Conservation (phyloP, 1,140 invertebrate genomes). For the Lethrus apterus region DNA sequence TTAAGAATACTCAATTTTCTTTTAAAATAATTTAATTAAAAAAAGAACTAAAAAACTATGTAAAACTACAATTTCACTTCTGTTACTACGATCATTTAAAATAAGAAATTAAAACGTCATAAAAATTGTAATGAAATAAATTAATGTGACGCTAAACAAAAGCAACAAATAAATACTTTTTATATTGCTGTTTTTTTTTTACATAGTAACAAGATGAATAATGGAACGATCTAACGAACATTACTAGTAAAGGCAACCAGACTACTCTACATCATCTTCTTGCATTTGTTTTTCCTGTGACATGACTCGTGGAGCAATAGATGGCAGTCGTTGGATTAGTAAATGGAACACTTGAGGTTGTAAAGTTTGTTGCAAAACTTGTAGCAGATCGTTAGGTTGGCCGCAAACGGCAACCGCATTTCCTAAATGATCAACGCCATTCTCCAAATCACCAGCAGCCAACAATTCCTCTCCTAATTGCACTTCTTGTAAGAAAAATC, state of each 20-base stretch:
- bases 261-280: constrained; percentile 41
- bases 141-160: too few relatives aligned
- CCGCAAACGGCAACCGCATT: constrained; percentile 95
- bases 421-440: constrained; percentile 87
- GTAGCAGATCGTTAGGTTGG: constrained; percentile 84
- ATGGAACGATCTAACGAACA: constrained; percentile 19
- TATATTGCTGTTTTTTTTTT: too few relatives aligned
- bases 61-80: too few relatives aligned
- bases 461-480: constrained; percentile 87
- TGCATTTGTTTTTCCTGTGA: constrained; percentile 33
- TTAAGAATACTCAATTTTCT: too few relatives aligned
- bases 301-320: constrained; percentile 41
- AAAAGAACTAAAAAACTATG: too few relatives aligned
- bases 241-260: constrained; percentile 22
- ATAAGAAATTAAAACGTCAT: too few relatives aligned
- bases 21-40: too few relatives aligned
- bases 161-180: too few relatives aligned
- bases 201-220: constrained; percentile 12
- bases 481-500: constrained; percentile 84
- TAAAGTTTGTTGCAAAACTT: constrained; percentile 70
- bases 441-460: constrained; percentile 75
- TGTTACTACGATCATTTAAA: too few relatives aligned
- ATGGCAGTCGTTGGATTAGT: constrained; percentile 75
- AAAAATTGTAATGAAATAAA: too few relatives aligned
- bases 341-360: constrained; percentile 86